Base-by-base conservation (phyloP, 2,888 invertebrate species). In the Auanema sp. region DNA sequence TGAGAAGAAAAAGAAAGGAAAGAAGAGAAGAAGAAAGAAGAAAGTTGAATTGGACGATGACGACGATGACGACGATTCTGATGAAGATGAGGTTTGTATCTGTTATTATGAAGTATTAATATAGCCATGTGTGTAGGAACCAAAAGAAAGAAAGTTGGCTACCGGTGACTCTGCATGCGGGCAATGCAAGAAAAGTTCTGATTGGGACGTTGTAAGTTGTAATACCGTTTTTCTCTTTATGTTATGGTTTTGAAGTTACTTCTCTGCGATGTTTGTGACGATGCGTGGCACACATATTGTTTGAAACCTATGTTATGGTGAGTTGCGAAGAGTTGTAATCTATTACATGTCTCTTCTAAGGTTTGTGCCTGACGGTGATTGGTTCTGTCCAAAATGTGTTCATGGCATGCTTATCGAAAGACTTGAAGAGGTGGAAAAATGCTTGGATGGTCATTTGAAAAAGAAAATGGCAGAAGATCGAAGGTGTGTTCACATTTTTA, bases 361-460 rank as follows among this genome's bases (percentile, higher is more conserved):
- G 65, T 72, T 92, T 40, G 91, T 98, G 79, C 98, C 97, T 0
- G 93, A 94, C 84, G 96, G 96, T 0, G 92, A 95, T 85, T 98
- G 97, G 98, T 93, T 89, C 86, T 98, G 98, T 85, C 97, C 97
- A 41, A 91, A 92, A 0, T 98, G 97, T 86, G 92, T 93, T 85
- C 97, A 97, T 86, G 92, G 91, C 80, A 78, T 76, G 72, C 85
- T 93, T 60, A 89, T 95, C 60, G 86, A 87, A 59, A 89, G 90
- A 21, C 85, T 97, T 55, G 88, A 88, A 23, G 90, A 90, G 81
- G 85, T 96, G 54, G 63, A 65, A n/a, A 54, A 50, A 24, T 51
- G 49, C 49, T 75, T 86, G 16, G 85, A 85, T 59, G 78, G 76
- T 18, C 72, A 81, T 14, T 76, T 84, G 59, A 84, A 84, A 67